phyloP scores from a whole-genome alignment of 2,888 invertebrate genomes.

The Pristionchus fissidentatus region DNA sequence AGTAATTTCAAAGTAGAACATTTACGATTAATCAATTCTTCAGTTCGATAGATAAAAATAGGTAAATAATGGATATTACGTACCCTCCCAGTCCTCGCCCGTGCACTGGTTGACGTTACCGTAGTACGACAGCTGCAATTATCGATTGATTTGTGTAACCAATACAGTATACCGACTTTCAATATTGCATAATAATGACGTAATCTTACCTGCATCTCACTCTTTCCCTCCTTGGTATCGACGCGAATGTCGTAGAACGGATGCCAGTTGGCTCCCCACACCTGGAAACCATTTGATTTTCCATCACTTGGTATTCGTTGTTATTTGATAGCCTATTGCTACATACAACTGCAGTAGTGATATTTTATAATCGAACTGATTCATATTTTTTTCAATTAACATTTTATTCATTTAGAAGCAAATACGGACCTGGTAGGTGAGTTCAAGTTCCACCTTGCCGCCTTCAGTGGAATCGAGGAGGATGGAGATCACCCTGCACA shows the following conservation, averaged over 20 bases:
- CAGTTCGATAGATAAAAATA: background rate
- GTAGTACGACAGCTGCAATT: constrained; percentile 73
- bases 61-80: background rate
- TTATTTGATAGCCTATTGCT: too few species aligned
- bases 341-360: background rate
- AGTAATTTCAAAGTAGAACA: background rate
- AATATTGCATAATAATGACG: background rate
- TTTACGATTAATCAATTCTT: background rate
- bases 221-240: constrained; percentile 54
- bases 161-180: background rate
- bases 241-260: constrained; percentile 72
- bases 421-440: constrained; percentile 35
- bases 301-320: too few species aligned
- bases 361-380: background rate
- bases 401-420: too few species aligned
- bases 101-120: constrained; percentile 76
- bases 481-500: constrained; percentile 26
- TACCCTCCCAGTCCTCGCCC: constrained; percentile 76
- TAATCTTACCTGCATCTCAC: constrained; percentile 33
- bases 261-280: constrained; percentile 62
- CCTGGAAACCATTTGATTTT: constrained; percentile 49
- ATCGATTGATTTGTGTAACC: background rate
- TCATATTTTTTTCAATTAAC: too few species aligned
- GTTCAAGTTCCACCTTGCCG: constrained; percentile 40
- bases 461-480: constrained; percentile 13